Base-by-base conservation (phyloP, 2,113 vertebrate species). In the Laticauda laticaudata region DNA sequence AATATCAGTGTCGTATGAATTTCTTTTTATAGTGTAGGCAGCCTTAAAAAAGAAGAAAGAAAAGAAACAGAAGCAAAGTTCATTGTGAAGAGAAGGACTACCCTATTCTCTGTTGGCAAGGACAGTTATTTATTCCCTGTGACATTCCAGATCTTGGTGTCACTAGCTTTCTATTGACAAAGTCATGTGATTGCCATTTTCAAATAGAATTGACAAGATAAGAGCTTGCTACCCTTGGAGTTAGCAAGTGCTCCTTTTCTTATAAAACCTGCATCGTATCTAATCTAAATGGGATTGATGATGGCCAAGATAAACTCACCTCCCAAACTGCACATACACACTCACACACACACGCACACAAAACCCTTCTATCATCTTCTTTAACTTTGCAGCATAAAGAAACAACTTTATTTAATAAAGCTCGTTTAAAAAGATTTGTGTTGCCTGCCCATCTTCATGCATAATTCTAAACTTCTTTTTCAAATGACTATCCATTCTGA, bases 181-280 rank as follows among this genome's bases (percentile, higher is more conserved):
- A 57, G 91, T 93, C 92, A 14, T 93, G 91, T 94, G 75, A 88
- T 93, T 95, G 96, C 97, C 96, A 96, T 97, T 97, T 97, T 97
- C 97, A 98, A 98, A 98, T 95, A 96, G 87, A 95, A 97, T 95
- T 96, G 95, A 96, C 97, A 51, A 51, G 48, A 51, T 98, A 98
- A 98, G 97, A 96, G 95, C 96, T 95, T 97, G 97, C 97, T 97
- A 96, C 96, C 90, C 95, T 97, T 90, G 55, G 93, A 95, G 95
- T 97, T 93, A 96, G 94, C 98, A 98, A 97, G 95, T 96, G 15
- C 15, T 39, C 34, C 97, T 96, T 98, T 96, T 93, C 93, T 97
- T 97, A 98, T 98, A 98, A 98, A 98, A n/a, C 96, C 95, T 96
- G 96, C 97, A 96, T 97, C 96, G 96, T 97, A 96, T 97, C 97